phyloP scores from a whole-genome alignment of 2,113 vertebrate genomes.

The Clupea harengus region DNA sequence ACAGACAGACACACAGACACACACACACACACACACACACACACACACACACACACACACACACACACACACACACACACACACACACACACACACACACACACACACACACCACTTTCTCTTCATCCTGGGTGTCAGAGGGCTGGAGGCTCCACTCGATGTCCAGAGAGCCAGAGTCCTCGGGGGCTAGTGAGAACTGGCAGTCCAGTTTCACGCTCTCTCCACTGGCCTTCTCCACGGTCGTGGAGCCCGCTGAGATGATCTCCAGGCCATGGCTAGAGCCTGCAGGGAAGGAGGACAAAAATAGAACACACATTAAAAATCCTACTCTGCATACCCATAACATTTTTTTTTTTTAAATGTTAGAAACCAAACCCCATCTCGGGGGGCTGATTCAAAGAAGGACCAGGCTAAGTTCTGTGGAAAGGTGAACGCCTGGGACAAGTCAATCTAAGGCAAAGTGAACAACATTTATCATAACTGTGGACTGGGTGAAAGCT shows the following conservation, averaged over 20 bases:
- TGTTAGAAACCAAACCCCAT: neutral
- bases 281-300: constrained; percentile 49
- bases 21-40: neutral
- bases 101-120: constrained; percentile 68
- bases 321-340: neutral
- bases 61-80: no score
- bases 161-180: constrained; percentile 72
- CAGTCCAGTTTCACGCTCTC: constrained; percentile 71
- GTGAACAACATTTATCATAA: neutral
- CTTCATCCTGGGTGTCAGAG: constrained; percentile 73
- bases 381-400: neutral
- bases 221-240: constrained; percentile 71
- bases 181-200: constrained; percentile 59
- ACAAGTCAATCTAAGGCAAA: neutral
- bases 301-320: neutral
- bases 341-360: no score
- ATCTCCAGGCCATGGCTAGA: constrained; percentile 63
- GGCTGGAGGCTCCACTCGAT: constrained; percentile 75
- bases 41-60: neutral
- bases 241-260: constrained; percentile 43
- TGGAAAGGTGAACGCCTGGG: neutral
- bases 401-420: neutral
- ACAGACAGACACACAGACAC: neutral
- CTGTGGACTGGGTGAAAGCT: neutral
- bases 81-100: constrained; percentile 9